These are phyloP conservation scores for Ammospiza caudacuta DNA, from an alignment of 2,113 vertebrate species.

Conservation along the genomic window DNA sequence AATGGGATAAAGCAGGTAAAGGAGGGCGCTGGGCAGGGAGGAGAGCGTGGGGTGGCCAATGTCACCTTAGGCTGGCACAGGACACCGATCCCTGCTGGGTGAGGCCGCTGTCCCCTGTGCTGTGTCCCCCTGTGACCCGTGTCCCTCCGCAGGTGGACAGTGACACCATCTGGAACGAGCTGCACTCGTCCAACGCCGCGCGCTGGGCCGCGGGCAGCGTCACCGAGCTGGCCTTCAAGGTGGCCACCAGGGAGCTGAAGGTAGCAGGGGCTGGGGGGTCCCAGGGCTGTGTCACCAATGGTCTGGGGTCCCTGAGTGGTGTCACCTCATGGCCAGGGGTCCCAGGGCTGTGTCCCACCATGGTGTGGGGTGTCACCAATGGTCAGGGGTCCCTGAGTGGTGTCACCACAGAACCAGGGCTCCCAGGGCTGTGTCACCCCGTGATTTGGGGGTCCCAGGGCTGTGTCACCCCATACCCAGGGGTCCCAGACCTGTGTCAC, in stretches of 20 bases:
- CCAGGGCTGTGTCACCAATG: no score
- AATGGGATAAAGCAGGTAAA: constrained; percentile 62
- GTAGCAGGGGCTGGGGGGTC: constrained; percentile 49
- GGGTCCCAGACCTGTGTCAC: no score
- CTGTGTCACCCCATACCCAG: no score
- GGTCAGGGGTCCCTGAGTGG: rapidly evolving
- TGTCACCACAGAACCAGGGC: neutral
- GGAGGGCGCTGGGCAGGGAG: neutral
- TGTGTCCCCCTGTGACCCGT: rapidly evolving
- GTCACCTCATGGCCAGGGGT: no score
- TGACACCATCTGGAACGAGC: constrained; percentile 94
- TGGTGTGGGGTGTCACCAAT: neutral
- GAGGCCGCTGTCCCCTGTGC: neutral
- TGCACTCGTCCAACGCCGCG: constrained; percentile 89
- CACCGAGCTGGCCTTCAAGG: constrained; percentile 88
- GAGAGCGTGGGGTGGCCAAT: rapidly evolving
- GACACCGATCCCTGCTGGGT: rapidly evolving
- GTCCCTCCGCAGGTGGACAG: constrained; percentile 84
- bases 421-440: no score
- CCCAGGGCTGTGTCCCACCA: neutral
- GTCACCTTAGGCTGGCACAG: neutral
- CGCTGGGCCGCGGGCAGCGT: constrained; percentile 89
- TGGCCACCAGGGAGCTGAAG: constrained; percentile 89
- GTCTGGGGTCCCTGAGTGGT: no score
- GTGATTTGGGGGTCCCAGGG: no score